phyloP scores from a whole-genome alignment of 2,888 invertebrate genomes.

The Zhuqinia jingwanae region DNA sequence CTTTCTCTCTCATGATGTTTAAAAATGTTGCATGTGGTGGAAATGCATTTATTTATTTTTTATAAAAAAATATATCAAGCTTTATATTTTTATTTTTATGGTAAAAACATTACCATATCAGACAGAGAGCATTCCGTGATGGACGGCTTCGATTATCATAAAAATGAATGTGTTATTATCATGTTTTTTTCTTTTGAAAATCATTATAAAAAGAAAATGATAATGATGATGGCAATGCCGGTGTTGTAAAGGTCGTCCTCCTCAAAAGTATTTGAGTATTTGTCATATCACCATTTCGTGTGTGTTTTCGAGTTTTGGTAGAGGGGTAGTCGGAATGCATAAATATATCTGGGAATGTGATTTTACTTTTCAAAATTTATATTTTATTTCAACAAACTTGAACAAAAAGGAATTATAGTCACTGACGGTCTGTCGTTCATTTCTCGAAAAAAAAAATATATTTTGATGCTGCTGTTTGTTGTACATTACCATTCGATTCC shows the following conservation, averaged over 20 bases:
- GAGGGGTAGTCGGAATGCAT: neutral
- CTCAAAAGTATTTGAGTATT: neutral
- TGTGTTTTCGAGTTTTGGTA: neutral
- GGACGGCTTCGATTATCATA: conserved; percentile 20
- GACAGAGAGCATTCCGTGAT: conserved; percentile 26
- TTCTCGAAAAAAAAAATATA: conserved; percentile 1
- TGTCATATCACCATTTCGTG: neutral
- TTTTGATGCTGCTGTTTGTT: conserved; percentile 13
- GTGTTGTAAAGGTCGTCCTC: neutral
- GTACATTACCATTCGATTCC: conserved; percentile 48
- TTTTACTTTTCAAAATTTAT: conserved; percentile 13
- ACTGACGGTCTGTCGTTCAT: conserved; percentile 15
- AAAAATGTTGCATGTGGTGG: conserved; percentile 40
- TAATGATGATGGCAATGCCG: conserved; percentile 5
- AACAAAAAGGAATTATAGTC: conserved; percentile 47
- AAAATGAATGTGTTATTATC: conserved; percentile 34
- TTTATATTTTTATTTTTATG: too few species aligned
- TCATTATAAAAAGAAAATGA: conserved; percentile 11
- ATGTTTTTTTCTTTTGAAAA: conserved; percentile 21
- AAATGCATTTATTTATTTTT: neutral
- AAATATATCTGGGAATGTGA: conserved; percentile 2
- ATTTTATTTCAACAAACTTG: conserved; percentile 10
- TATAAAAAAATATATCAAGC: neutral
- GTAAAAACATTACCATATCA: neutral
- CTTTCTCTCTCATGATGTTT: conserved; percentile 12